Evolutionary conservation across 2,797 vertebrate species (phyloP), one percentile per base, ranked within the genome.

Genomic region (Pagetopsis macropterus): DNA sequence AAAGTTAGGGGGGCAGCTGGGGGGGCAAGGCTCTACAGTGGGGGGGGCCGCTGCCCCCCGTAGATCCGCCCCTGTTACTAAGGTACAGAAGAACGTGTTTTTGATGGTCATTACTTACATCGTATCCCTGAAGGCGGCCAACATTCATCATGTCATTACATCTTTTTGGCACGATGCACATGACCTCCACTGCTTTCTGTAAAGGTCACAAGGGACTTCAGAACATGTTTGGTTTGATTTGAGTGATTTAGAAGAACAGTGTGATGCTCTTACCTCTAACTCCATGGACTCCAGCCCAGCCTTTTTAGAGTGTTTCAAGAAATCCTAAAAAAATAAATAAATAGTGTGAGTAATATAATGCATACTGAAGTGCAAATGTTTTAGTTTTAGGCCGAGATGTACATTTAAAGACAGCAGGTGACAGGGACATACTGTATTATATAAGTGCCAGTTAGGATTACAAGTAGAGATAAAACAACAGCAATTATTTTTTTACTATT

Each of bases 111-210:
- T 67, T 59, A 40, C 93, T 96, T 95, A 99, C 98, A 76, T 99
- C 98, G 84, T 99, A 99, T 92, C 98, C 98, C 91, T 99, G 98
- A 67, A 99, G 96, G 55, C 98, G 94, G 43, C 98, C 98, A 12
- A 99, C 97, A 84, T 96, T 99, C 98, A 99, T 99, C 96, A 99
- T 98, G 89, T 99, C 98, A 52, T 98, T 99, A 90, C 98, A 99
- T 75, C 96, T 95, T 94, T 99, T 99, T 19, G 98, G 96, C 79
- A 99, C 96, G 51, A 99, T 94, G 92, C 97, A 98, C 97, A 99
- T 99, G 89, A 99, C 96, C 88, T 99, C 97, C 87, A 99, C 95
- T 5, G 98, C 95, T 96, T 95, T 99, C 98, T 99, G 83, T 17
- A 74, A 78, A 59, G 66, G 45, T 12, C 65, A 65, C 4, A 81